Base-by-base conservation (phyloP, 2,797 vertebrate species). In the Microchirus variegatus region DNA sequence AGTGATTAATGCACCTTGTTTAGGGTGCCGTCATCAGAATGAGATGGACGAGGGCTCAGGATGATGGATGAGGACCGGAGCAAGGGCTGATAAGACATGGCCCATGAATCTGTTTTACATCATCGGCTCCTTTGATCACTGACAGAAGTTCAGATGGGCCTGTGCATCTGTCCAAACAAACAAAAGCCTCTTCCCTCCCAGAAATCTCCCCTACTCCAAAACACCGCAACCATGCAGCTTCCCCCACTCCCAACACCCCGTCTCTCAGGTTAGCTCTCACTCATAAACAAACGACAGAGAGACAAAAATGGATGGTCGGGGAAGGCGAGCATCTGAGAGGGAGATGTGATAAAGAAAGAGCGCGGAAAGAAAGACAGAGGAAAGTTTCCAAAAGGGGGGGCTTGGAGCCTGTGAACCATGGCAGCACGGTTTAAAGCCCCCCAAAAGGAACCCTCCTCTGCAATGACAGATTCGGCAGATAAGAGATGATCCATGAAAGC, bases 1-100 rank as follows among this genome's bases (percentile, higher is more conserved):
- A 85, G 92, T 97, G 96, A 97, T 98, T 96, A 96, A 98, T 96
- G 96, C 94, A 92, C 92, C 91, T 93, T 95, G 95, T 96, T 96
- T 95, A 93, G 93, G 93, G 93, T 92, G 89, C 92, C 91, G 87
- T 95, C 94, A 94, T 94, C 90, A 85, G 92, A 91, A 90, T 90
- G 93, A 94, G 94, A 94, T 85, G 91, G 92, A 93, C 89, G 90
- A 93, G 93, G 92, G 87, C 90, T 91, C 74, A 87, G 89, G 87
- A 91, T 98, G 96, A 98, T 96, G 89, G 94, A 96, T 96, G 95
- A 88, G 12, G 87, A 89, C 91, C 82, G 90, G 91, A 94, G 93
- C 89, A 72, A 80, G 90, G 94, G 93, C 94, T 95, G 95, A 96
- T 95, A 95, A 96, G 95, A 96, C 95, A 95, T 93, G 94, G 94